A percentile compares a stretch with the other conserved stretches of the same genome.
Evolutionary conservation across 2,113 vertebrate genomes (phyloP).

Genomic region (Plestiodon gilberti): DNA sequence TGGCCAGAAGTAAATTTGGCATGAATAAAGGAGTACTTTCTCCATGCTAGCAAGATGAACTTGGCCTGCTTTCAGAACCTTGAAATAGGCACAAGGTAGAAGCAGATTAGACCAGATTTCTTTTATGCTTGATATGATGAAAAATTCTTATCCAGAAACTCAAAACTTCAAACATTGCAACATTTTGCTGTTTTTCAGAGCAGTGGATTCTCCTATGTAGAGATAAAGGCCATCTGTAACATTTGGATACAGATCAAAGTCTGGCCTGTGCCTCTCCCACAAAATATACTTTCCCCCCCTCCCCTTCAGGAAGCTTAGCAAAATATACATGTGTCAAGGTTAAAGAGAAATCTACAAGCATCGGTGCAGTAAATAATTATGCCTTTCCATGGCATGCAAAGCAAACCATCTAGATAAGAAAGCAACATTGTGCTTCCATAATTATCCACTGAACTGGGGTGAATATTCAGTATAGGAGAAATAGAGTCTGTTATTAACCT

Average conservation of each 20-base stretch:
- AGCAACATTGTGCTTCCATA: not conserved
- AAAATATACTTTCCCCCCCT: not conserved
- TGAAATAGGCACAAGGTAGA: slow-evolving; percentile 21
- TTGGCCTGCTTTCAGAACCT: not conserved
- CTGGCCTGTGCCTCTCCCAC: not conserved
- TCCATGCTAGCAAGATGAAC: not conserved
- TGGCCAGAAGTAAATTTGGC: no score
- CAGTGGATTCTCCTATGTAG: slow-evolving; percentile 8
- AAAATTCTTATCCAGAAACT: slow-evolving; percentile 1
- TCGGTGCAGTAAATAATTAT: not conserved
- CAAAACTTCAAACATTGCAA: slow-evolving; percentile 29
- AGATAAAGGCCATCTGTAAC: slow-evolving; percentile 35
- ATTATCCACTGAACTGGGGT: not conserved
- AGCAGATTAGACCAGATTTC: slow-evolving; percentile 23
- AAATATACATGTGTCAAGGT: slow-evolving; percentile 28
- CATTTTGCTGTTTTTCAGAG: slow-evolving; percentile 4
- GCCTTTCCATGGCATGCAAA: not conserved
- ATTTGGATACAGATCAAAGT: slow-evolving; percentile 29
- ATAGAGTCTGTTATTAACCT: no score
- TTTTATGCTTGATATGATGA: slow-evolving; percentile 8
- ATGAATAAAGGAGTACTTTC: no score
- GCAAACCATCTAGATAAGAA: not conserved
- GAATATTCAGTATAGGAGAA: not conserved
- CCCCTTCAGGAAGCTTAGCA: slow-evolving; percentile 13
- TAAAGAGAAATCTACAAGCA: slow-evolving; percentile 17